Evolutionary conservation across 1,140 invertebrate species (phyloP), one percentile per base, ranked within the genome.

Genomic region (Drosophila takahashii): DNA sequence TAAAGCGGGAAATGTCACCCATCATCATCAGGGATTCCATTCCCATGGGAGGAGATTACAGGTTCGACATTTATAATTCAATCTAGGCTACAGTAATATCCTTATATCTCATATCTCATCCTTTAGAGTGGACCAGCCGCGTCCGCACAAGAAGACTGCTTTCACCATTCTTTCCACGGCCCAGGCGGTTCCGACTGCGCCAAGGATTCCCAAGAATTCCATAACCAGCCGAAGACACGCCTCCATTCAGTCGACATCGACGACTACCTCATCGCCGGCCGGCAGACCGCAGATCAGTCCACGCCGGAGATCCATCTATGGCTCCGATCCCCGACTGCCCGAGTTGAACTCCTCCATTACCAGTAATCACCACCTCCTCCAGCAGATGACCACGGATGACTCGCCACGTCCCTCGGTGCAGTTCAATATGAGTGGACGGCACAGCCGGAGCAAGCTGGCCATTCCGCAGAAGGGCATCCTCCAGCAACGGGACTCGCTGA

Each of bases 161-260:
- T 95, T 95, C 80, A 94, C 95, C 36, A 95, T 95, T 56, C 92
- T 95, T 42, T 93, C 94, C 5, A 93, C 95, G 8, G 90, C 92
- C 16, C 91, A 92, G 26, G 92, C 84, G 29, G 78, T 87, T 8
- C 81, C 81, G 64, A 87, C 52, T 66, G 80, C 67, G 4, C 74
- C 90, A 15, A 27, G 64, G 1, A 36, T 45, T 41, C 64, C 60
- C n/a, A n/a, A n/a, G n/a, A n/a, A n/a, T n/a, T 92, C 64, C 1
- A 36, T n/a, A n/a, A n/a, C 50, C 37, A 48, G 61, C 13, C 42
- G 26, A 4, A 56, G 85, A 44, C 79, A 89, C 32, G 67, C 79
- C 36, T 92, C 44, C 39, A 79, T 87, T 58, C 93, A 93, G 53
- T 93, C 93, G 32, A 92, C 92, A 3, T 92, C 76, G 41, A 84